These are phyloP conservation scores for Panthera tigris DNA, from an alignment of 2,113 vertebrate species.

Conservation along the genomic window DNA sequence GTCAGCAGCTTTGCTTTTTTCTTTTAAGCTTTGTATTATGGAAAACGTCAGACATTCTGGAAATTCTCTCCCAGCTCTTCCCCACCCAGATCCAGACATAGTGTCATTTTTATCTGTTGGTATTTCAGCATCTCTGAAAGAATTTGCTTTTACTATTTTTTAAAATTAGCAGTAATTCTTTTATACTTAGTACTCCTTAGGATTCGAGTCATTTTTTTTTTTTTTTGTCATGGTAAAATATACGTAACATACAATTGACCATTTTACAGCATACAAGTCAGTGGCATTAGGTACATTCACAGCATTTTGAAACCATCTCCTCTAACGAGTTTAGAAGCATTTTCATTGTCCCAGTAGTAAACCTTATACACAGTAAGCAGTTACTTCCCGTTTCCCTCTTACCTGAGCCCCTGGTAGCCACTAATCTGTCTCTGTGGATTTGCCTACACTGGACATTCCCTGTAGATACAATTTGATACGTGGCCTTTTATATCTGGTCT, in stretches of 20 bases:
- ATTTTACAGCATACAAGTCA: background rate
- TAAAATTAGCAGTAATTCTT: background rate
- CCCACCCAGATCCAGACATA: background rate
- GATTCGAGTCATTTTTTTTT: background rate
- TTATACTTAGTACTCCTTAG: background rate
- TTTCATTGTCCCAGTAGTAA: background rate
- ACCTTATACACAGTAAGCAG: background rate
- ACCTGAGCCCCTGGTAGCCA: background rate
- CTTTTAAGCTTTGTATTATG: background rate
- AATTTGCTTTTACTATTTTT: background rate
- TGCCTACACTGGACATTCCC: background rate
- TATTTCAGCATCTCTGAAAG: background rate
- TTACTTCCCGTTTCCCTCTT: too few species aligned
- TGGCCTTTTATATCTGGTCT: background rate
- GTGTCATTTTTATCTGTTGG: background rate
- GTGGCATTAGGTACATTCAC: background rate
- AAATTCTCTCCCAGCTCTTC: background rate
- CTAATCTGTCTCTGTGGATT: background rate
- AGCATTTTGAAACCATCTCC: background rate
- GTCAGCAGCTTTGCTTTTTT: background rate
- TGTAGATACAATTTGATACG: too few species aligned
- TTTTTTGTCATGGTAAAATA: background rate
- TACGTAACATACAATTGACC: background rate
- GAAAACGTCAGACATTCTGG: background rate
- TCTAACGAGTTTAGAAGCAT: background rate